These are phyloP conservation scores for Echinops telfairi DNA, from an alignment of 2,113 vertebrate genomes.

Conservation along the genomic window DNA sequence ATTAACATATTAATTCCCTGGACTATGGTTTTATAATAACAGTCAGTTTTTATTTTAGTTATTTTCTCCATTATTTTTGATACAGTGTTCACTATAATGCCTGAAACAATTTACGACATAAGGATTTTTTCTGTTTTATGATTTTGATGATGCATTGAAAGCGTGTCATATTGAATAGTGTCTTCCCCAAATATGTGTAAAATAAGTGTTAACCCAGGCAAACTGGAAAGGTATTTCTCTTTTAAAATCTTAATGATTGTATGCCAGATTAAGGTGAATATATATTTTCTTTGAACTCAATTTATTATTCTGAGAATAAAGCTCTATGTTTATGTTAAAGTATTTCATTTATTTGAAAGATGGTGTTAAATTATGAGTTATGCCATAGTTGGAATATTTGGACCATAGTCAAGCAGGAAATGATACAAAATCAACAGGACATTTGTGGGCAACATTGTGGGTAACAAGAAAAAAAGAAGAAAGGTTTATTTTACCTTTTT, in stretches of 20 bases:
- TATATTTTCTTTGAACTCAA: background rate
- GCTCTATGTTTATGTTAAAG: slow-evolving; percentile 1
- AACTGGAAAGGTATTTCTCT: background rate
- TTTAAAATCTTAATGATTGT: background rate
- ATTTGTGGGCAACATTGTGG: background rate
- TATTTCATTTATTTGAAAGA: background rate
- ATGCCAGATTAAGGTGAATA: background rate
- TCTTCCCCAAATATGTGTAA: too few species aligned
- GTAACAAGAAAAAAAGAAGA: background rate
- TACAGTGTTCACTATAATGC: background rate
- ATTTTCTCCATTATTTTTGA: slow-evolving; percentile 20
- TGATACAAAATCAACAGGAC: background rate
- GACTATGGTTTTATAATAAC: background rate
- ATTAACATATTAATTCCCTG: slow-evolving; percentile 53
- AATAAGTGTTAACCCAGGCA: too few species aligned
- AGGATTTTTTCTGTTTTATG: slow-evolving; percentile 25
- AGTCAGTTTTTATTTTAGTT: background rate
- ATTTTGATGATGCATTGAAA: slow-evolving; percentile 1
- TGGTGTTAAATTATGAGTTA: background rate
- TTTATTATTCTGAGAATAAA: background rate
- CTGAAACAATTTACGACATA: background rate
- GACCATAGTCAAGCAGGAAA: background rate
- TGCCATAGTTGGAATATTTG: background rate
- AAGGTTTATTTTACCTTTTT: background rate
- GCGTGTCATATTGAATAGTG: background rate